Evolutionary conservation across 2,888 invertebrate species (phyloP).

Genomic region (Andrena flavipes): DNA sequence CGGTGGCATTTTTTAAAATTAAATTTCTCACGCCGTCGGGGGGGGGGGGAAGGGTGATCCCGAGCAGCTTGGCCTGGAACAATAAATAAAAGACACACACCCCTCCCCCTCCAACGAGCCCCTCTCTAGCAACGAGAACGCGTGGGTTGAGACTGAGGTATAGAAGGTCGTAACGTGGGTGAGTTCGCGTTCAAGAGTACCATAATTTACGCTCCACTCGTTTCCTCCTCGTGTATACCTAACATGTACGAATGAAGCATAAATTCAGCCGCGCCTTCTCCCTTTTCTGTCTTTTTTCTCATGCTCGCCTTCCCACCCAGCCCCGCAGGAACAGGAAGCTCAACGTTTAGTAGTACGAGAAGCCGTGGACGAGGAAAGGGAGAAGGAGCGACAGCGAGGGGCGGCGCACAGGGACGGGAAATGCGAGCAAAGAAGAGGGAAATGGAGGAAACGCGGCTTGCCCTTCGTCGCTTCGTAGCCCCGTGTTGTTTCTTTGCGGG

Average conservation of each 20-base stretch:
- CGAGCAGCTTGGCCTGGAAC: slow-evolving; percentile 60
- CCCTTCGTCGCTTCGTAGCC: neutral
- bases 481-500: slow-evolving; percentile 24
- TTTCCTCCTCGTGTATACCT: slow-evolving; percentile 75
- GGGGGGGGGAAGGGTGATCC: slow-evolving; percentile 51
- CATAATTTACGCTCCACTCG: slow-evolving; percentile 80
- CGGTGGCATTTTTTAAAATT: slow-evolving; percentile 60
- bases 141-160: slow-evolving; percentile 39
- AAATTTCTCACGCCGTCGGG: slow-evolving; percentile 58
- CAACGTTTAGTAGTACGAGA: slow-evolving; percentile 73
- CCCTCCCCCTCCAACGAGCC: slow-evolving; percentile 24
- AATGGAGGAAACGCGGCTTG: slow-evolving; percentile 29
- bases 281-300: slow-evolving; percentile 39
- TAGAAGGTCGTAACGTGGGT: slow-evolving; percentile 36
- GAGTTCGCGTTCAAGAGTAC: slow-evolving; percentile 75
- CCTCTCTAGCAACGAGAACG: slow-evolving; percentile 45
- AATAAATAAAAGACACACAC: slow-evolving; percentile 73
- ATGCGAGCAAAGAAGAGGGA: neutral
- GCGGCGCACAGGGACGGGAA: neutral
- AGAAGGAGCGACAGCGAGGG: neutral
- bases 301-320: slow-evolving; percentile 7
- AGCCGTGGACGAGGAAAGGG: slow-evolving; percentile 40
- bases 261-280: slow-evolving; percentile 76
- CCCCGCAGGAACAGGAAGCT: slow-evolving; percentile 64
- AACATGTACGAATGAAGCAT: slow-evolving; percentile 80